Evolutionary conservation across 2,113 vertebrate genomes (phyloP).

Genomic region (Phocoena phocoena): DNA sequence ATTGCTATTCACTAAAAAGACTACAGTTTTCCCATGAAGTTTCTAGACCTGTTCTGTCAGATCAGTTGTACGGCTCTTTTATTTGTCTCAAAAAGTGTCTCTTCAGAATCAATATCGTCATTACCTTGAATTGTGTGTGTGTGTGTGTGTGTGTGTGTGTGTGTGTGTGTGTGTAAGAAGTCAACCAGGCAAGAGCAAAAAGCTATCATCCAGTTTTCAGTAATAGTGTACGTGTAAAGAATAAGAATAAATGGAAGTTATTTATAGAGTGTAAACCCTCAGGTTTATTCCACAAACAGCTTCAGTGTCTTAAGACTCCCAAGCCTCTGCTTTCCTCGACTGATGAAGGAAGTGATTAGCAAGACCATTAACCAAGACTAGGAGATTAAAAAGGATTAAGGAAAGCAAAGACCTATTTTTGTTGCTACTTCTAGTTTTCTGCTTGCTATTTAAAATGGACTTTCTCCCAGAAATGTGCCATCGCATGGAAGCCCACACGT

Average conservation of each 20-base stretch:
- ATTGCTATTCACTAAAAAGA: slow-evolving; percentile 70
- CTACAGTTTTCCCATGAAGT: slow-evolving; percentile 58
- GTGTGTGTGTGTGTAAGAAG: slow-evolving; percentile 75
- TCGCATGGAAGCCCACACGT: neutral
- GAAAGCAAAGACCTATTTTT: slow-evolving; percentile 7
- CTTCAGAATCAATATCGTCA: slow-evolving; percentile 84
- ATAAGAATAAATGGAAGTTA: slow-evolving; percentile 84
- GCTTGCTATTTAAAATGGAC: neutral
- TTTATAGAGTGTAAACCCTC: slow-evolving; percentile 84
- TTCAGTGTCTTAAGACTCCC: slow-evolving; percentile 62
- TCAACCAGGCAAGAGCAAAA: slow-evolving; percentile 84
- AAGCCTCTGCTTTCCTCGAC: slow-evolving; percentile 53
- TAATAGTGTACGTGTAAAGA: slow-evolving; percentile 85
- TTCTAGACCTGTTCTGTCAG: slow-evolving; percentile 79
- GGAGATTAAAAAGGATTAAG: neutral
- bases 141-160: neutral
- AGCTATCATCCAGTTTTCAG: slow-evolving; percentile 85
- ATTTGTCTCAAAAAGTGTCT: slow-evolving; percentile 82
- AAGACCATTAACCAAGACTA: slow-evolving; percentile 11
- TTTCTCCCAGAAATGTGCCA: neutral
- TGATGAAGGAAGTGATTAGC: slow-evolving; percentile 37
- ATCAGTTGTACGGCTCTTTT: slow-evolving; percentile 76
- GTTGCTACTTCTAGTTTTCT: neutral
- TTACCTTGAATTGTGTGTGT: slow-evolving; percentile 76
- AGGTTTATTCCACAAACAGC: slow-evolving; percentile 47